Percentiles rank a stretch among this genome's conserved stretches.
Conservation (phyloP, 2,113 vertebrate species). For the Argyrosomus japonicus region DNA sequence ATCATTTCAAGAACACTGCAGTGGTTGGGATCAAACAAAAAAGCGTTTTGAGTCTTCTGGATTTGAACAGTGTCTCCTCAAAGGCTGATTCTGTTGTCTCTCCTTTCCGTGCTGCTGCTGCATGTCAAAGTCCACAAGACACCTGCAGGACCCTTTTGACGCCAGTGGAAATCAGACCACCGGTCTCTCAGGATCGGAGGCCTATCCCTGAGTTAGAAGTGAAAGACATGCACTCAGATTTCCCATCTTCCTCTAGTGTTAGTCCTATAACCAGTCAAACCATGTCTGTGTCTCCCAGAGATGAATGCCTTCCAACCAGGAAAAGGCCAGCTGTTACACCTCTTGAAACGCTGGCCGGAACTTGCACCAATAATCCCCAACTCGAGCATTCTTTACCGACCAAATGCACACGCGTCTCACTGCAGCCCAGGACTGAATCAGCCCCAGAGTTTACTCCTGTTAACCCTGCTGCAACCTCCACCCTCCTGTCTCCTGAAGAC, state of each 20-base stretch:
- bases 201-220: neutral
- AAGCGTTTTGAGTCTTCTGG: neutral
- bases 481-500: no score
- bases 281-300: neutral
- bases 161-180: neutral
- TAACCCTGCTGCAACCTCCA: neutral
- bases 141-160: neutral
- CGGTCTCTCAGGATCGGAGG: neutral
- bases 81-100: neutral
- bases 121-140: neutral
- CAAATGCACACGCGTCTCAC: neutral
- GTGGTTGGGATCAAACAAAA: neutral
- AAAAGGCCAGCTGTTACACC: constrained; percentile 24
- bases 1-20: neutral
- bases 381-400: neutral
- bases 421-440: neutral
- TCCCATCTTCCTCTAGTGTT: neutral
- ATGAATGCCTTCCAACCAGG: neutral
- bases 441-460: neutral
- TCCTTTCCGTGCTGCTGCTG: neutral
- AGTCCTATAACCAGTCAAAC: neutral
- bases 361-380: neutral
- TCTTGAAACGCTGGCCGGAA: neutral
- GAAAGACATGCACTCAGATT: neutral
- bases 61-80: neutral